phyloP scores from a whole-genome alignment of 37 sponge, comb jelly and placozoan species.

The Dysidea cf. avara region DNA sequence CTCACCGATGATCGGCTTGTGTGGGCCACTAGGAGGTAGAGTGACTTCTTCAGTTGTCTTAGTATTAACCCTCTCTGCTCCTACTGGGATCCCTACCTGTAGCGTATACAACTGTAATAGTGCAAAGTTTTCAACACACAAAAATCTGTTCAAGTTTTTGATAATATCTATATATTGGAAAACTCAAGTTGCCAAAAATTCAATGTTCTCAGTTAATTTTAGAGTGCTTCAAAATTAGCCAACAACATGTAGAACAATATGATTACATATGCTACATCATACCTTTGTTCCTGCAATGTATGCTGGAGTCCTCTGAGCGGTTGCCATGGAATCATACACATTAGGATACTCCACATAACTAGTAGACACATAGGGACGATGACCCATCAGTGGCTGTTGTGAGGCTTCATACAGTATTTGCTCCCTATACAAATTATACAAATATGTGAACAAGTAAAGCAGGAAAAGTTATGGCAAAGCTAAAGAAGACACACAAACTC shows the following conservation, averaged over 20 bases:
- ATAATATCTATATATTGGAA: background rate
- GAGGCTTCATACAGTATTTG: constrained; percentile 63
- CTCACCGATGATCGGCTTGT: constrained; percentile 60
- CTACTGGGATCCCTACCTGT: constrained; percentile 59
- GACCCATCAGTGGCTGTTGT: constrained; percentile 63
- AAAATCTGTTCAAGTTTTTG: background rate
- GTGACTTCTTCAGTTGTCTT: constrained; percentile 72
- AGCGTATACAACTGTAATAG: background rate
- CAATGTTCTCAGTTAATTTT: too few species aligned
- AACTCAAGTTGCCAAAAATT: too few species aligned
- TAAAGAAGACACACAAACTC: too few species aligned
- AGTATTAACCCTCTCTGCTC: constrained; percentile 32
- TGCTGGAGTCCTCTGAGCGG: constrained; percentile 60
- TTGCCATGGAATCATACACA: constrained; percentile 84
- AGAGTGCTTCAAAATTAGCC: too few species aligned
- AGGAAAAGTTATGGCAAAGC: too few species aligned
- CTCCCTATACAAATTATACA: constrained; percentile 75
- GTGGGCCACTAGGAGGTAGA: constrained; percentile 65
- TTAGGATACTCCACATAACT: constrained; percentile 71
- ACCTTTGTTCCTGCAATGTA: constrained; percentile 69
- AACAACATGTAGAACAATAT: too few species aligned
- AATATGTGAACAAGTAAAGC: too few species aligned
- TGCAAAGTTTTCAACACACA: background rate
- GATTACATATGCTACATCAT: too few species aligned
- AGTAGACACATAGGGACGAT: too few species aligned